These are phyloP conservation scores for Drosophila baimaii DNA, from an alignment of 1,140 invertebrate genomes.

Conservation along the genomic window DNA sequence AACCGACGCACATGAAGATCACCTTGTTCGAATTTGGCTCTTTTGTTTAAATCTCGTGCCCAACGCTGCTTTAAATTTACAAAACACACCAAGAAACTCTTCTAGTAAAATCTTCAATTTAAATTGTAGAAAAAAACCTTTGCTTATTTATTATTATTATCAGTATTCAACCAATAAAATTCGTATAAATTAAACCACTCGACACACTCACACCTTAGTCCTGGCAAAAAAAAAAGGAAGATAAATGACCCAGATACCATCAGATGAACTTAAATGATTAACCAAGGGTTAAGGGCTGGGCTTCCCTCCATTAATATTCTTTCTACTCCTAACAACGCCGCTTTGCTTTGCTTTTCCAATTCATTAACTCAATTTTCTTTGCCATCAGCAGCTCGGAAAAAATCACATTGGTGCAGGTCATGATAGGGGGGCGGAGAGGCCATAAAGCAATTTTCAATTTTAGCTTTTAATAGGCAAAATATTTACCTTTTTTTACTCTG, in stretches of 20 bases:
- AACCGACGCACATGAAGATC: no score
- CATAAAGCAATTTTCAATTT: slow-evolving; percentile 44
- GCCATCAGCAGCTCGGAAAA: slow-evolving; percentile 12
- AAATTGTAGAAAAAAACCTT: not conserved
- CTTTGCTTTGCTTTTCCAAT: slow-evolving; percentile 18
- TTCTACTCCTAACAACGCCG: not conserved
- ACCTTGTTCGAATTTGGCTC: no score
- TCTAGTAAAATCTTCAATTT: not conserved
- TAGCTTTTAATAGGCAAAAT: slow-evolving; percentile 49
- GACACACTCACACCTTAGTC: not conserved
- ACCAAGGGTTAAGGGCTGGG: slow-evolving; percentile 11
- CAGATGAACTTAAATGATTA: slow-evolving; percentile 24
- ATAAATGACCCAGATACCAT: slow-evolving; percentile 21
- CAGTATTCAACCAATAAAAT: not conserved
- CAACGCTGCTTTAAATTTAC: not conserved
- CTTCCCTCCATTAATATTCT: slow-evolving; percentile 20
- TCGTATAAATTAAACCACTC: not conserved
- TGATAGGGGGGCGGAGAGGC: not conserved
- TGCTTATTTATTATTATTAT: not conserved
- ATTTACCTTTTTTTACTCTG: slow-evolving; percentile 24
- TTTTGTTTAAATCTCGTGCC: no score
- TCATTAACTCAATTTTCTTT: slow-evolving; percentile 27
- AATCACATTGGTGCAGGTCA: slow-evolving; percentile 21
- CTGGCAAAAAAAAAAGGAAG: not conserved
- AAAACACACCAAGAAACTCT: no score